Percentiles rank a stretch among this genome's conserved stretches.
Conservation (phyloP, 2,888 invertebrate genomes). For the Caenorhabditis auriculariae region DNA sequence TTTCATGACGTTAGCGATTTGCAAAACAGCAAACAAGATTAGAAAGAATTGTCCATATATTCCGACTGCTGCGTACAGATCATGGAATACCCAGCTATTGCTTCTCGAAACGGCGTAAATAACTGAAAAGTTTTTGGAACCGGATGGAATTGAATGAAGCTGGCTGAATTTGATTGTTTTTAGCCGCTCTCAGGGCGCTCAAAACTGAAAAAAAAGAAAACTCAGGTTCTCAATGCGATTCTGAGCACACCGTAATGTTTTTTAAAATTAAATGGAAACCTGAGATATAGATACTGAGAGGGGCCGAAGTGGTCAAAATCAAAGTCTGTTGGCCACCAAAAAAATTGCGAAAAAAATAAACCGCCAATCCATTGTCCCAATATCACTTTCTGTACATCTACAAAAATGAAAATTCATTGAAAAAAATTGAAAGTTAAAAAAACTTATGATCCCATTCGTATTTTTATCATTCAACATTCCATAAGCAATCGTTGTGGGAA, state of each 20-base stretch:
- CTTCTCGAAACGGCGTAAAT: slow-evolving; percentile 42
- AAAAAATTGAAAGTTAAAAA: slow-evolving; percentile 15
- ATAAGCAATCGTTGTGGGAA: slow-evolving; percentile 71
- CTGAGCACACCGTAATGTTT: too few relatives aligned
- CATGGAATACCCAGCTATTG: slow-evolving; percentile 45
- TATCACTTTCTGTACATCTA: slow-evolving; percentile 56
- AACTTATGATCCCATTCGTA: slow-evolving; percentile 69
- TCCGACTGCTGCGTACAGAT: slow-evolving; percentile 48
- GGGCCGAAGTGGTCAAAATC: slow-evolving; percentile 54
- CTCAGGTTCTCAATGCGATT: too few relatives aligned
- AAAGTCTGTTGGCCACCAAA: slow-evolving; percentile 55
- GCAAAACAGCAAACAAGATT: slow-evolving; percentile 40
- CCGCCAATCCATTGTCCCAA: slow-evolving; percentile 58
- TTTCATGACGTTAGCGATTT: slow-evolving; percentile 46
- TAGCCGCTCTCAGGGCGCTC: too few relatives aligned
- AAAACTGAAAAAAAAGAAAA: too few relatives aligned
- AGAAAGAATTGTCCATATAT: slow-evolving; percentile 49
- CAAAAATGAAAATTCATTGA: background rate
- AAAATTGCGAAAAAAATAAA: slow-evolving; percentile 47
- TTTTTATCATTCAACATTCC: slow-evolving; percentile 71
- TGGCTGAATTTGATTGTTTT: too few relatives aligned
- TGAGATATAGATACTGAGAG: slow-evolving; percentile 54
- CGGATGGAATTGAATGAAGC: background rate
- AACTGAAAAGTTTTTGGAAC: slow-evolving; percentile 27
- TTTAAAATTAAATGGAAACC: slow-evolving; percentile 22